A percentile compares a stretch with the other conserved stretches of the same genome.
Evolutionary conservation across 2,888 invertebrate species (phyloP).

Genomic region (Limenitis arthemis): DNA sequence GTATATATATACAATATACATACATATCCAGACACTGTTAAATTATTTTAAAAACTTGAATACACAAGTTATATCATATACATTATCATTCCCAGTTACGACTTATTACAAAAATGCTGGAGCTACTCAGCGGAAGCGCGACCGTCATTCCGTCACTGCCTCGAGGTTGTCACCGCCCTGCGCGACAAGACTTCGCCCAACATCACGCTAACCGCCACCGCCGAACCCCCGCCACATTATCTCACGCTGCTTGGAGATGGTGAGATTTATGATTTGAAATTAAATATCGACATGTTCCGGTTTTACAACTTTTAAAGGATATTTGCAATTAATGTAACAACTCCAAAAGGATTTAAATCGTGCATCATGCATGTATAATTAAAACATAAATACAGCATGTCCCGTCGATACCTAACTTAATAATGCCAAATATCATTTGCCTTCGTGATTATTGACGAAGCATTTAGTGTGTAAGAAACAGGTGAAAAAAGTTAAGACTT

Average conservation of each 20-base stretch:
- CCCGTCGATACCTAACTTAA: too few relatives aligned
- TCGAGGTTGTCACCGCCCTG: slow-evolving; percentile 71
- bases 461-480: too few relatives aligned
- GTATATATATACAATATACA: not conserved
- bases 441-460: too few relatives aligned
- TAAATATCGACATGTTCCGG: too few relatives aligned
- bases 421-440: too few relatives aligned
- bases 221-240: slow-evolving; percentile 52
- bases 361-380: too few relatives aligned
- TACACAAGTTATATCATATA: not conserved
- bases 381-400: too few relatives aligned
- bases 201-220: slow-evolving; percentile 45
- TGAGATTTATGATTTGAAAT: slow-evolving; percentile 25
- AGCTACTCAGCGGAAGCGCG: slow-evolving; percentile 84
- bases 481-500: too few relatives aligned
- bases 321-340: too few relatives aligned
- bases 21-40: not conserved
- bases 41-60: not conserved
- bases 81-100: slow-evolving; percentile 71
- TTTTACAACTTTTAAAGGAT: too few relatives aligned
- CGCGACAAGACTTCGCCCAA: slow-evolving; percentile 50
- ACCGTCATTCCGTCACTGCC: slow-evolving; percentile 89
- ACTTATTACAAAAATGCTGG: slow-evolving; percentile 92
- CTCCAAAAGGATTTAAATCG: too few relatives aligned
- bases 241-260: slow-evolving; percentile 60